These are phyloP conservation scores for Pteromalus puparum DNA, from an alignment of 1,140 invertebrate species.

Conservation along the genomic window DNA sequence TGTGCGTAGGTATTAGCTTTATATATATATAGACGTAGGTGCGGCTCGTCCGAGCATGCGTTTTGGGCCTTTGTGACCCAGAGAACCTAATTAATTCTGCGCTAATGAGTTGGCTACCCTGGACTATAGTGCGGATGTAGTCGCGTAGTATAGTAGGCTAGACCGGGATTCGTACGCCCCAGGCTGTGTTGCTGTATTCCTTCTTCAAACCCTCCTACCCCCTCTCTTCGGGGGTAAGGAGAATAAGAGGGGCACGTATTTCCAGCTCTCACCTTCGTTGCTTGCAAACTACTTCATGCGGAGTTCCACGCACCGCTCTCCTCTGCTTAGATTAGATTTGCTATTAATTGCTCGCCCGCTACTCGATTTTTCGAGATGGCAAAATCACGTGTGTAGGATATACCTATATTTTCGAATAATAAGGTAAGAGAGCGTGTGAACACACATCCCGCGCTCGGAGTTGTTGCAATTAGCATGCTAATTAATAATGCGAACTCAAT, in stretches of 20 bases:
- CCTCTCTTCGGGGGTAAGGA: neutral
- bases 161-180: slow-evolving; percentile 63
- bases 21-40: neutral
- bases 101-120: slow-evolving; percentile 69
- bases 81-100: slow-evolving; percentile 70
- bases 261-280: slow-evolving; percentile 46
- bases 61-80: slow-evolving; percentile 69
- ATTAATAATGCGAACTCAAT: slow-evolving; percentile 50
- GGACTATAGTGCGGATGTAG: slow-evolving; percentile 47
- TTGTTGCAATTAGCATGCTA: slow-evolving; percentile 47
- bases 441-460: neutral
- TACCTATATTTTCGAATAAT: neutral
- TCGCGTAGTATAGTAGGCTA: slow-evolving; percentile 52
- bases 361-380: neutral
- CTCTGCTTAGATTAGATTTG: slow-evolving; percentile 59
- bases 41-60: slow-evolving; percentile 29
- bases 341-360: slow-evolving; percentile 57
- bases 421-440: neutral
- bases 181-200: slow-evolving; percentile 44
- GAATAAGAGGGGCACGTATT: slow-evolving; percentile 17
- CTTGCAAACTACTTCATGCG: slow-evolving; percentile 48
- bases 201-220: neutral
- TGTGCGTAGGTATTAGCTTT: neutral
- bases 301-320: slow-evolving; percentile 40
- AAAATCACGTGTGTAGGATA: neutral